These are phyloP conservation scores for Hirtodrosophila cameraria DNA, from an alignment of 2,888 invertebrate genomes.

Conservation along the genomic window DNA sequence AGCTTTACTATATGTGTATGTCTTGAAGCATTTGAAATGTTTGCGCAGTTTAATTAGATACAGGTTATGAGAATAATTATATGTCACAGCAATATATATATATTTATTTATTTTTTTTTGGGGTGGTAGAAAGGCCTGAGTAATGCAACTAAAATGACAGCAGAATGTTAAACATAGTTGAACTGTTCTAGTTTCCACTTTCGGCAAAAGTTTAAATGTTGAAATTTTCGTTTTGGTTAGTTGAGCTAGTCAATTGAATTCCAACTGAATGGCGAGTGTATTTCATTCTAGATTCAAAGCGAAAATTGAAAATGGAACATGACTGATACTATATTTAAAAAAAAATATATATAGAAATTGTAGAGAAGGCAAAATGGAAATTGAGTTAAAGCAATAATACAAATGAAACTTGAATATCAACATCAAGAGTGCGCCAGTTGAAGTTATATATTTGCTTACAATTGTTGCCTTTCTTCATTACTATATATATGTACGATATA, in stretches of 20 bases:
- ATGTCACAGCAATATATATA: constrained; percentile 66
- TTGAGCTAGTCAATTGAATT: no score
- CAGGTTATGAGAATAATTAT: constrained; percentile 47
- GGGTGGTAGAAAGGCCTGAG: constrained; percentile 43
- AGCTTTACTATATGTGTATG: constrained; percentile 47
- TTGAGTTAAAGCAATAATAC: constrained; percentile 3
- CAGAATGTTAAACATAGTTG: no score
- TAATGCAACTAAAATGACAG: constrained; percentile 29
- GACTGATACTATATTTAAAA: no score
- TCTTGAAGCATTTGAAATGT: constrained; percentile 36
- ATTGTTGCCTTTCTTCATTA: constrained; percentile 17
- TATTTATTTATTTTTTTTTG: no score
- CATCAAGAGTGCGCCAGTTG: constrained; percentile 27
- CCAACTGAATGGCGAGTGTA: no score
- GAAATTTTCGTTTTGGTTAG: no score
- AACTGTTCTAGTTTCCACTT: no score
- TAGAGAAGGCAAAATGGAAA: constrained; percentile 4
- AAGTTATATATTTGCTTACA: constrained; percentile 14
- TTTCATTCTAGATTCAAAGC: no score
- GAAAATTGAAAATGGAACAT: no score
- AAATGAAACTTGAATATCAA: constrained; percentile 33
- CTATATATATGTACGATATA: constrained; percentile 22
- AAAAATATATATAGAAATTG: constrained; percentile 1
- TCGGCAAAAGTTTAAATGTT: no score
- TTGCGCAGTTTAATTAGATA: constrained; percentile 51